A percentile compares a stretch with the other conserved stretches of the same genome.
Evolutionary conservation across 1,140 invertebrate species (phyloP).

Genomic region (Achroia grisella): DNA sequence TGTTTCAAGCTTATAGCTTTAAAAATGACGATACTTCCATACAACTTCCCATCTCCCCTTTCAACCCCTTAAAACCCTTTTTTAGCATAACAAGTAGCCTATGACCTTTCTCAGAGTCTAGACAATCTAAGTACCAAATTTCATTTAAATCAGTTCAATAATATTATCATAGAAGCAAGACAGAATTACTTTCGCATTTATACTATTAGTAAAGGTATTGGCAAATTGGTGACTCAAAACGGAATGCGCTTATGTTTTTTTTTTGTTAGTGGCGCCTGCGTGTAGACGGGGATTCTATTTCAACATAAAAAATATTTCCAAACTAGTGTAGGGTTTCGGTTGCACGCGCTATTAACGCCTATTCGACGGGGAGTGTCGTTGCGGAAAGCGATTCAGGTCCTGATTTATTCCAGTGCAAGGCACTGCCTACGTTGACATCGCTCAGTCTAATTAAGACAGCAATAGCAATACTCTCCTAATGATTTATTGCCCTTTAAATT

Average conservation of each 20-base stretch:
- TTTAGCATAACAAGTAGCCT: too few relatives aligned
- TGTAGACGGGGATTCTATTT: conserved; percentile 39
- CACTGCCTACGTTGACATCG: conserved; percentile 45
- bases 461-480: conserved; percentile 46
- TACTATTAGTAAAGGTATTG: conserved; percentile 11
- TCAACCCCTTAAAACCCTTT: too few relatives aligned
- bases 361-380: conserved; percentile 55
- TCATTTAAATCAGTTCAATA: too few relatives aligned
- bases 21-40: too few relatives aligned
- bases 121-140: too few relatives aligned
- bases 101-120: too few relatives aligned
- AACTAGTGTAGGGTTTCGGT: conserved; percentile 53
- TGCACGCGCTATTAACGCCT: conserved; percentile 66
- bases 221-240: conserved; percentile 22
- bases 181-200: too few relatives aligned
- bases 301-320: conserved; percentile 49
- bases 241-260: conserved; percentile 22
- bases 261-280: conserved; percentile 37
- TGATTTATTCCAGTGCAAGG: conserved; percentile 53
- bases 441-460: conserved; percentile 57
- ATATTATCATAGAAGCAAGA: too few relatives aligned
- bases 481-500: conserved; percentile 45
- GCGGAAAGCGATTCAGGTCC: conserved; percentile 62
- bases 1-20: too few relatives aligned
- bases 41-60: too few relatives aligned